These are phyloP conservation scores for Plectropomus leopardus DNA, from an alignment of 2,113 vertebrate genomes.

Conservation along the genomic window DNA sequence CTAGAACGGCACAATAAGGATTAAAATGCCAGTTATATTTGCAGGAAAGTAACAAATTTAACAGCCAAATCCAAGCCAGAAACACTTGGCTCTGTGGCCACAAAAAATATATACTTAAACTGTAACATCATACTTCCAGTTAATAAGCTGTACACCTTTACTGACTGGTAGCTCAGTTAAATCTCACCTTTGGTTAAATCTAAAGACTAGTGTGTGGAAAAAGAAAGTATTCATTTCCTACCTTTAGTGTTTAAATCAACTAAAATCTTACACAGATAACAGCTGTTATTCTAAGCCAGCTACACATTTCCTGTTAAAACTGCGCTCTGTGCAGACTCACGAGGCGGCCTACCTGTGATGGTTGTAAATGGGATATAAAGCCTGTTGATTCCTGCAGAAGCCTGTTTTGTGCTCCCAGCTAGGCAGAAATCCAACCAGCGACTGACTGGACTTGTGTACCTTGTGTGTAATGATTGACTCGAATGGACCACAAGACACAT, in stretches of 20 bases:
- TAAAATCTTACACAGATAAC: background rate
- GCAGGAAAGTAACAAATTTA: background rate
- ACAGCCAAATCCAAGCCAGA: background rate
- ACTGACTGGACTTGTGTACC: constrained; percentile 67
- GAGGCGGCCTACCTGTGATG: constrained; percentile 62
- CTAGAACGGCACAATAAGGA: background rate
- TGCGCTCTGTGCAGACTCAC: background rate
- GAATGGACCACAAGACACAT: constrained; percentile 49
- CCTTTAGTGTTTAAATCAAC: background rate
- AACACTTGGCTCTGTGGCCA: background rate
- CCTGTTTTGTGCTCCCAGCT: constrained; percentile 31
- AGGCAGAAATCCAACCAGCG: constrained; percentile 57
- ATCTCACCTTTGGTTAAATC: no score
- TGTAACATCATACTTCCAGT: background rate
- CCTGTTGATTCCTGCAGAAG: constrained; percentile 38
- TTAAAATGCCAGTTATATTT: background rate
- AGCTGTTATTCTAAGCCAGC: background rate
- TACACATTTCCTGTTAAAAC: background rate
- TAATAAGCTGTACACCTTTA: background rate
- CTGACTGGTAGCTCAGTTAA: no score
- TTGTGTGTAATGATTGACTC: constrained; percentile 85
- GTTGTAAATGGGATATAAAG: constrained; percentile 23
- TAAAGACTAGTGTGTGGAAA: background rate
- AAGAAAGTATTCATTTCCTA: background rate
- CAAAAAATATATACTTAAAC: background rate